Conservation (phyloP, 2,888 invertebrate species). For the Drosophila paucipuncta region DNA sequence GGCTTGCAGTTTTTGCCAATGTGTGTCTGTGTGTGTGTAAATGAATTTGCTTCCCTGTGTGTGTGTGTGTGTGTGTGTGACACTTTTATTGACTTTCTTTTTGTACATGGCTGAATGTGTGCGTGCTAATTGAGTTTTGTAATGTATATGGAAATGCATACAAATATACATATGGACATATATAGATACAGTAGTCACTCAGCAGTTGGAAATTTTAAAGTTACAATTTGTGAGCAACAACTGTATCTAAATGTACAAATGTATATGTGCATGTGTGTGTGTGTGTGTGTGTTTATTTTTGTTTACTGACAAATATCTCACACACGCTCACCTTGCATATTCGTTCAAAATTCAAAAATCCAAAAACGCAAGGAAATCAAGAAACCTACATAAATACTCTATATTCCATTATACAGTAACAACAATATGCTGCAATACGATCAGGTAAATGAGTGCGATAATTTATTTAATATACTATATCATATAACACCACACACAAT, state of each 20-base stretch:
- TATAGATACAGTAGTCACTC: constrained; percentile 1
- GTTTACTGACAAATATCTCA: neutral
- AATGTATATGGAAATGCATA: neutral
- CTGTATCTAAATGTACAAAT: neutral
- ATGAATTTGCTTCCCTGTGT: constrained; percentile 24
- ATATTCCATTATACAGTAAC: constrained; percentile 26
- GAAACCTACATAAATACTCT: constrained; percentile 21
- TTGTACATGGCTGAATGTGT: constrained; percentile 18
- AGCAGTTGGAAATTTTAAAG: neutral
- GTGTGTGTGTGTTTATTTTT: constrained; percentile 4
- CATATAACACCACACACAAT: constrained; percentile 4
- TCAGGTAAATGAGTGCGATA: constrained; percentile 66
- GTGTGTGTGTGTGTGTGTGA: constrained; percentile 38
- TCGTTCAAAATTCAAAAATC: constrained; percentile 46
- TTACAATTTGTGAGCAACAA: neutral
- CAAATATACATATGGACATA: neutral
- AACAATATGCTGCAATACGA: constrained; percentile 75
- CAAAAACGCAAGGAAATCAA: constrained; percentile 9
- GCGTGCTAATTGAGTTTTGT: constrained; percentile 52
- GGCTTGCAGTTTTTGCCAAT: constrained; percentile 42
- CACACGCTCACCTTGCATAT: constrained; percentile 28
- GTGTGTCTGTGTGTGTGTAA: constrained; percentile 23
- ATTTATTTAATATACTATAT: constrained; percentile 17
- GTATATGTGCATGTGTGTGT: constrained; percentile 5
- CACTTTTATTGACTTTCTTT: constrained; percentile 48